Evolutionary conservation across 2,888 invertebrate genomes (phyloP), one percentile per base, ranked within the genome.

Genomic region (Lepidocyrtinus sp.): DNA sequence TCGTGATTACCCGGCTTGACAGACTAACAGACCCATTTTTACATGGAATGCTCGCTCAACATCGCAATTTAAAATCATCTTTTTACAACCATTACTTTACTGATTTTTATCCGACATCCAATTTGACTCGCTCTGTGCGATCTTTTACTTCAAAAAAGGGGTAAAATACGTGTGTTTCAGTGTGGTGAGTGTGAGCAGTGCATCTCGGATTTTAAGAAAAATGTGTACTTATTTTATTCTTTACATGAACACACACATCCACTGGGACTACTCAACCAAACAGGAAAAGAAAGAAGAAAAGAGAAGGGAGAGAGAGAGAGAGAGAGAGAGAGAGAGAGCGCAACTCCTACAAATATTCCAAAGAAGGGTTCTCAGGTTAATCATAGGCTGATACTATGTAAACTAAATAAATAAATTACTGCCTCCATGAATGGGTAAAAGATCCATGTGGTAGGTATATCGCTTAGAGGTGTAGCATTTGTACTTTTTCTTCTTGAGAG

Each of bases 1-100:
- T 79, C 70, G 69, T 79, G 67, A 78, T 78, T 78, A 78, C 50
- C 78, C 63, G 72, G 73, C 78, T 73, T 78, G 78, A n/a, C n/a
- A n/a, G n/a, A n/a, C n/a, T 72, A 72, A 72, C 72, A 67, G 36
- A 78, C 45, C 36, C 67, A 68, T 78, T 70, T 72, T 67, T 78
- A 69, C 78, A 73, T 62, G 68, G 78, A 68, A 50, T 73, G 65
- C 50, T 69, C 65, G 21, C 45, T 46, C 67, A 36, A 59, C 19
- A 61, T 70, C 21, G 61, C 62, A 45, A 71, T 71, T 71, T 71
- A 17, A 73, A 78, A 69, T 78, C 69, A 78, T 78, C 64, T 65
- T 70, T 65, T 71, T 62, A 71, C 71, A 71, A 45, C 71, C 71
- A 71, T 71, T 62, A n/a, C n/a, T n/a, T n/a, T n/a, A 71, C 71